Conservation (phyloP, 2,888 invertebrate species). For the Cephalotes varians region DNA sequence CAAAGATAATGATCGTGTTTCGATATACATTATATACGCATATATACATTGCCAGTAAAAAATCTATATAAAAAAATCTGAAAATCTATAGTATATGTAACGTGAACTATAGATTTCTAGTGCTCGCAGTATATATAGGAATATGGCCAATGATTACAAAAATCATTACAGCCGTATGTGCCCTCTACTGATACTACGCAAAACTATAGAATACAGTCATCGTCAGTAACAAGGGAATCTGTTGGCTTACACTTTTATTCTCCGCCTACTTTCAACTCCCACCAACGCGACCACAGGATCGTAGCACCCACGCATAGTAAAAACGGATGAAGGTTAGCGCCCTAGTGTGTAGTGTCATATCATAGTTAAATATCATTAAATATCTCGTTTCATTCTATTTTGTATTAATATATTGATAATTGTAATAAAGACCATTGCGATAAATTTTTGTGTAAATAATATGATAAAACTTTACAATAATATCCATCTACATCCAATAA, state of each 20-base stretch:
- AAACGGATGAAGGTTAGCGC: constrained; percentile 5
- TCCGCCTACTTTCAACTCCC: constrained; percentile 38
- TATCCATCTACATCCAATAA: neutral
- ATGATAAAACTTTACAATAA: neutral
- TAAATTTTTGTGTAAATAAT: neutral
- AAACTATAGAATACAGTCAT: constrained; percentile 14
- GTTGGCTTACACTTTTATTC: constrained; percentile 19
- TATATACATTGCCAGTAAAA: too few species aligned
- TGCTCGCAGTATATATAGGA: too few species aligned
- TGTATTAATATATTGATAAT: neutral
- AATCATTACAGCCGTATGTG: neutral
- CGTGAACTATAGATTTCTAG: too few species aligned
- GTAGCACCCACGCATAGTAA: constrained; percentile 32
- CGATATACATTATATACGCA: too few species aligned
- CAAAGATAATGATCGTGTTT: neutral
- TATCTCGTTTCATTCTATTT: neutral
- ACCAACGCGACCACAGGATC: constrained; percentile 35
- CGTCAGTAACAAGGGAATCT: constrained; percentile 43
- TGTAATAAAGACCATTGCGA: neutral
- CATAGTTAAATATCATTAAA: constrained; percentile 17
- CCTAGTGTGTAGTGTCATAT: neutral
- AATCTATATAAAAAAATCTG: too few species aligned
- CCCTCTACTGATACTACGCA: constrained; percentile 31
- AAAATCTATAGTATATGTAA: too few species aligned
- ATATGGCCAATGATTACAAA: too few species aligned